A percentile compares a stretch with the other conserved stretches of the same genome.
These are phyloP conservation scores for Nothocercus nigrocapillus DNA, from an alignment of 2,113 vertebrate genomes.

Conservation along the genomic window DNA sequence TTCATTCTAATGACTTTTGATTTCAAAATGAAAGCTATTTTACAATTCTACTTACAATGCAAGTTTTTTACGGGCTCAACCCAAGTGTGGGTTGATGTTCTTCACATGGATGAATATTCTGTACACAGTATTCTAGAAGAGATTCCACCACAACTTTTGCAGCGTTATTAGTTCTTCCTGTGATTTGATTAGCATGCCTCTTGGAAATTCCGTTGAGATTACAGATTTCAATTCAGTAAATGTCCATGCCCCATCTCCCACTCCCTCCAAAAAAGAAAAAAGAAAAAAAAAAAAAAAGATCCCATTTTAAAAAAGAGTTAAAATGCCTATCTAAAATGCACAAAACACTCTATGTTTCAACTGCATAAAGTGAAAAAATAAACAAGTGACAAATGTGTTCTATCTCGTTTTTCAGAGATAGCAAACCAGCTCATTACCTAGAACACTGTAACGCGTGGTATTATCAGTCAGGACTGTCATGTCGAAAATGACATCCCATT, in stretches of 20 bases:
- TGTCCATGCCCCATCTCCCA: too few species aligned
- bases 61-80: neutral
- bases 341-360: accelerated
- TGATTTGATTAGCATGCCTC: neutral
- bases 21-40: neutral
- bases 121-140: neutral
- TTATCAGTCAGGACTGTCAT: neutral
- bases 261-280: too few species aligned
- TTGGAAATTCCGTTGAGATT: neutral
- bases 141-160: neutral
- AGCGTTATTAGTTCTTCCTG: neutral
- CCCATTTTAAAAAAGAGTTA: too few species aligned
- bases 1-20: neutral
- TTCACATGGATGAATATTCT: neutral
- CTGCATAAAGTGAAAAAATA: neutral
- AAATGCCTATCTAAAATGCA: neutral
- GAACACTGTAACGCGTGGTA: neutral
- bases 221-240: neutral
- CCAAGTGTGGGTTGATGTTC: neutral
- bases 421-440: neutral
- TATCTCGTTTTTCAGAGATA: neutral
- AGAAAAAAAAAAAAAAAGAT: too few species aligned
- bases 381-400: neutral
- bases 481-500: neutral
- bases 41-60: neutral